Base-by-base conservation (phyloP, 35 echinoderm and acorn worm genomes). In the Amphiura filiformis region DNA sequence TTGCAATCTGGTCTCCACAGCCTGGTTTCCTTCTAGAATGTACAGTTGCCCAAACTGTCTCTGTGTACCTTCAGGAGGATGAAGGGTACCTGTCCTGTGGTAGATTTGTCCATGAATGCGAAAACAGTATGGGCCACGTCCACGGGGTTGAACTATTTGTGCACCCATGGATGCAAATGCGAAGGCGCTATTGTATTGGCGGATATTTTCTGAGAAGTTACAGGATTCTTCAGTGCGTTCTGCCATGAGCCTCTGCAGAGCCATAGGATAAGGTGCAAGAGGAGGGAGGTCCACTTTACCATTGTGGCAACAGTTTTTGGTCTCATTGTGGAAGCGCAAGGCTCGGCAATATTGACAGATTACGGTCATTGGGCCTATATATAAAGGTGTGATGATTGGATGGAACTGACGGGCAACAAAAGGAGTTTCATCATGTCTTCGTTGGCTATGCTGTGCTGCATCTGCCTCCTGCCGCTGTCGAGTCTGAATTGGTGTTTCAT, bases 91-190 rank as follows among this genome's bases (percentile, higher is more conserved):
- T 26, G 65, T 86, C 36, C 47, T 31, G 31, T 86, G 84, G 84
- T 75, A 76, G 15, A 86, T 31, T 37, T 86, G 42, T 70, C 84
- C 84, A 17, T 86, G 84, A 34, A 86, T 86, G 32, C 65, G 2
- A 57, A 86, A 86, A 38, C 47, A 75, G 32, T 47, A 56, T 12
- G 34, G 65, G 47, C 84, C 65, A 28, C 65, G 42, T 81, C 32
- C 3, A 38, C 47, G 84, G 32, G 65, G 3, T n/a, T 32, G n/a
- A 34, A 75, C 47, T 64, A 75, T 56, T 34, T 86, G 56, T 34
- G 47, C 65, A 34, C 84, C 84, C 28, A 86, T 65, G 15, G 84
- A 86, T 34, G 84, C 57, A 34, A 86, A 65, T 22, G 84, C 36
- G 0, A 86, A 37, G 17, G 84, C 49, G 36, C 65, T 86, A 64